phyloP scores from a whole-genome alignment of 2,113 vertebrate genomes.

The Hoplias malabaricus region DNA sequence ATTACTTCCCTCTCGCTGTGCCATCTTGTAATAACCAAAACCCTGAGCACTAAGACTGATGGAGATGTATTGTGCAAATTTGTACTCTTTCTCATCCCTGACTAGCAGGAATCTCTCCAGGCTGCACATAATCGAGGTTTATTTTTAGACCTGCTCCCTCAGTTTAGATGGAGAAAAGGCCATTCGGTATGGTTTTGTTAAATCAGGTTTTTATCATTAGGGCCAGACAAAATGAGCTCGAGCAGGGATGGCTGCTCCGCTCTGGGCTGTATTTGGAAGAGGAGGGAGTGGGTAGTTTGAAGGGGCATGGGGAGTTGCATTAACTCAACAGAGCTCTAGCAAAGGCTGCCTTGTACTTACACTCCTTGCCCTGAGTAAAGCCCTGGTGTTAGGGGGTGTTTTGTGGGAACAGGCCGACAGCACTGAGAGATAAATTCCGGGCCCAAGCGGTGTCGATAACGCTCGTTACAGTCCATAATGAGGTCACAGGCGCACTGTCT shows the following conservation, averaged over 20 bases:
- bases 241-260: constrained; percentile 3
- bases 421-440: constrained; percentile 62
- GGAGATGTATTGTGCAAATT: constrained; percentile 14
- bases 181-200: constrained; percentile 25
- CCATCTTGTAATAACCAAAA: constrained; percentile 6
- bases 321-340: constrained; percentile 30
- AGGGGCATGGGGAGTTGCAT: constrained; percentile 17
- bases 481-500: constrained; percentile 70
- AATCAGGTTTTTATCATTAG: constrained; percentile 46
- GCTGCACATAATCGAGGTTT: constrained; percentile 43
- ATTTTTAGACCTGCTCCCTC: constrained; percentile 45
- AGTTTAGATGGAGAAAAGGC: constrained; percentile 37
- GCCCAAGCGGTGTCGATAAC: constrained; percentile 58
- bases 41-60: not conserved
- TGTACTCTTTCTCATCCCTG: constrained; percentile 10
- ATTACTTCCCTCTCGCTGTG: not conserved
- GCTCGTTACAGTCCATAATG: constrained; percentile 66
- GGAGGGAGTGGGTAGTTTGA: not conserved
- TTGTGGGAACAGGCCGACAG: constrained; percentile 27
- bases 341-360: constrained; percentile 38
- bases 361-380: constrained; percentile 32
- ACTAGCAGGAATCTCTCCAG: constrained; percentile 26
- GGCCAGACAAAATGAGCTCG: constrained; percentile 33
- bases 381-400: constrained; percentile 27
- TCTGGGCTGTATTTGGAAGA: not conserved